Conservation (phyloP, 2,888 invertebrate genomes). For the Megalurothrips usitatus region DNA sequence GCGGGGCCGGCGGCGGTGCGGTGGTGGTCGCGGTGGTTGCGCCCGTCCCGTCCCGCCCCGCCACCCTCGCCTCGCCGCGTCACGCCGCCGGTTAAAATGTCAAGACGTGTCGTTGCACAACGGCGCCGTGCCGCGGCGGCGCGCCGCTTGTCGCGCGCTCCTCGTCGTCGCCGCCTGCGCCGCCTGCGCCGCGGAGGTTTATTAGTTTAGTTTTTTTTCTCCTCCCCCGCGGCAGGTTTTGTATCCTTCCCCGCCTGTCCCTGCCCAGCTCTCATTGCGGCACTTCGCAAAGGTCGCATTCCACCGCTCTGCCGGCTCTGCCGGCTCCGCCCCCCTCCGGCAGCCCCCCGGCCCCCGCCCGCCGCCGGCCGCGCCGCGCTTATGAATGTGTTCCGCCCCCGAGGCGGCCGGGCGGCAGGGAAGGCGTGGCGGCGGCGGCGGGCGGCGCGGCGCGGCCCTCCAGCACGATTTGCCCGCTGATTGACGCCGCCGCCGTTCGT, state of each 20-base stretch:
- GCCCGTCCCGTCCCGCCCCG: too few relatives aligned
- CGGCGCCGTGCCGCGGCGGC: not conserved
- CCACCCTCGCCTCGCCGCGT: too few relatives aligned
- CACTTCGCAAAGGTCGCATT: conserved; percentile 9
- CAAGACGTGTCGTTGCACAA: too few relatives aligned
- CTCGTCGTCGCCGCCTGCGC: not conserved
- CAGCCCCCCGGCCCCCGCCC: too few relatives aligned
- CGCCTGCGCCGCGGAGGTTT: not conserved
- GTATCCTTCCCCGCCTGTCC: not conserved
- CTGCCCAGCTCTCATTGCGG: not conserved
- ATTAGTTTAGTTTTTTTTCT: too few relatives aligned
- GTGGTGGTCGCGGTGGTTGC: too few relatives aligned
- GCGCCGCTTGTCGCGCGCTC: not conserved
- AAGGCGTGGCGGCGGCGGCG: not conserved
- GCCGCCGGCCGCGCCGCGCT: too few relatives aligned
- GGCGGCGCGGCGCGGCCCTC: not conserved
- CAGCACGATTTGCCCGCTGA: not conserved
- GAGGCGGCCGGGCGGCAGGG: not conserved
- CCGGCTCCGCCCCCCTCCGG: too few relatives aligned
- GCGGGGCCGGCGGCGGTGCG: too few relatives aligned
- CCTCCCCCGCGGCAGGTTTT: not conserved
- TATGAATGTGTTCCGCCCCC: conserved; percentile 18
- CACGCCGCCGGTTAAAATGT: too few relatives aligned
- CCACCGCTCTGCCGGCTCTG: not conserved
- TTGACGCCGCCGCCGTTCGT: conserved; percentile 1